Percentiles rank a stretch among this genome's conserved stretches.
Evolutionary conservation across 2,113 vertebrate genomes (phyloP).

Genomic region (Chionis minor): DNA sequence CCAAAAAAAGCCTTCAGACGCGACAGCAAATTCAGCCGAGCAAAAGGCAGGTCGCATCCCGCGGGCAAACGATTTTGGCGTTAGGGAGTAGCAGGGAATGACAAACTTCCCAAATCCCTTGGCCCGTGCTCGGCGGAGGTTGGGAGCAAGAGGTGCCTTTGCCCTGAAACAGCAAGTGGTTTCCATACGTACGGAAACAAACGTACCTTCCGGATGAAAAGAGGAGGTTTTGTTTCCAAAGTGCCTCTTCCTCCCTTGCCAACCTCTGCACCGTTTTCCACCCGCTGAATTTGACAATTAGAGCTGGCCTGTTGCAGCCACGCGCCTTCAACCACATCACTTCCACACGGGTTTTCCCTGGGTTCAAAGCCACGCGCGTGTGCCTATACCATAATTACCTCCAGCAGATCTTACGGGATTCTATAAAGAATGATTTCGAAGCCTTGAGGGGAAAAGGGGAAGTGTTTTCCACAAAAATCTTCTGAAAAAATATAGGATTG

Average conservation of each 20-base stretch:
- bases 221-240: rapidly evolving
- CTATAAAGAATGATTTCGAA: not conserved
- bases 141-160: too few species aligned
- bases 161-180: not conserved
- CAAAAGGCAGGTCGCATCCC: not conserved
- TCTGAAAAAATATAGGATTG: not conserved
- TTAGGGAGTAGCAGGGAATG: not conserved
- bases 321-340: not conserved
- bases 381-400: not conserved
- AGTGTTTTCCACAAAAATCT: not conserved
- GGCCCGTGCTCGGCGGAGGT: too few species aligned
- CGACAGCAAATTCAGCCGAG: not conserved
- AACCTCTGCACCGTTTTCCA: not conserved
- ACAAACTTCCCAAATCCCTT: not conserved
- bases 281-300: not conserved
- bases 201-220: not conserved
- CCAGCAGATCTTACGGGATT: not conserved
- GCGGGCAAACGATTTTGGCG: not conserved
- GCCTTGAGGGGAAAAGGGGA: not conserved
- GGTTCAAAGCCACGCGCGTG: not conserved
- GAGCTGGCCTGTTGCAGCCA: not conserved
- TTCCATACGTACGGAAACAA: not conserved
- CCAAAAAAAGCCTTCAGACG: not conserved
- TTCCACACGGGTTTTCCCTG: not conserved
- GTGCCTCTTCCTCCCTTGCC: not conserved